Evolutionary conservation across 1,140 invertebrate genomes (phyloP), one percentile per base, ranked within the genome.

Genomic region (Periplaneta americana): DNA sequence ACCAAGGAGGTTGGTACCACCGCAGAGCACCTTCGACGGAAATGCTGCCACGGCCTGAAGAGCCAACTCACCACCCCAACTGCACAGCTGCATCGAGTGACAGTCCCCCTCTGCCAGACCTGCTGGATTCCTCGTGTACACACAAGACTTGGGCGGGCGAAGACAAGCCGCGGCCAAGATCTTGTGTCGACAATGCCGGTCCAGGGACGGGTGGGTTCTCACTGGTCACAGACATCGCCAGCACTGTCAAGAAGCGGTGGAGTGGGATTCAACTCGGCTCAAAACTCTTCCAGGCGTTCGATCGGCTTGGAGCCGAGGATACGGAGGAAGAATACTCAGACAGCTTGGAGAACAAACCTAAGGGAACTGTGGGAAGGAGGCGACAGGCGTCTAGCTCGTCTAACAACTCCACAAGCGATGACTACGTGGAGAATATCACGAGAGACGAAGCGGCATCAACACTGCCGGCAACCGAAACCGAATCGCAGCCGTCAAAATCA

Each of bases 261-360:
- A 95, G 93, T 74, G 92, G 92, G 57, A 91, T 93, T 37, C 92
- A 94, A 79, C 87, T 94, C 34, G 92, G 92, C 75, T 92, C 93
- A 0, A 94, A 94, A 85, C 87, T 94, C 77, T 92, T 93, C 84
- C 92, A 93, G 83, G 92, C 92, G 18, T 93, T 95, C 81, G 94
- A 95, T 86, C 90, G 92, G 84, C 85, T 94, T 11, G 89, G 91
- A 34, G 90, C 91, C 66, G 93, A 94, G 82, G 91, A 91, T 76
- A 92, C 93, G 75, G 92, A 92, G 84, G 93, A 93, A 83, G 93
- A 94, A 86, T 94, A 95, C 85, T 93, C 92, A 5, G 93, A 94
- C 87, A 94, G 93, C 86, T 87, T 94, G 82, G 93, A 94, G 85
- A 92, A 83, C 78, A 82, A 91, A 84, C 90, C 88, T 5, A 87